Evolutionary conservation across 2,888 invertebrate species (phyloP), one percentile per base, ranked within the genome.

Genomic region (Autographa gamma): DNA sequence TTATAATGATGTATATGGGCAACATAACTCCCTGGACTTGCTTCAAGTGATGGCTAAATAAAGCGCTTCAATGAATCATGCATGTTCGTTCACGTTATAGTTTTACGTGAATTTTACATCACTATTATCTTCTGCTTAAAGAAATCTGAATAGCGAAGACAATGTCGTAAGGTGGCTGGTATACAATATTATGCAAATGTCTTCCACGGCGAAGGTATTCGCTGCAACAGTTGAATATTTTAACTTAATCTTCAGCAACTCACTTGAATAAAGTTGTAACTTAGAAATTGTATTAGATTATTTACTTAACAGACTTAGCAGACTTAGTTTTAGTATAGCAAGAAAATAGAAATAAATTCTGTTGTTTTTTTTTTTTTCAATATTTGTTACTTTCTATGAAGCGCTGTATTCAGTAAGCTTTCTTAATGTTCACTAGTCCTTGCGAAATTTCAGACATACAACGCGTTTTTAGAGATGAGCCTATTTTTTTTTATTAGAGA

Each of bases 211-310:
- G 25, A 19, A 56, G 25, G 54, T 56, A 56, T 56, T 56, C 54
- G 54, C 54, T 56, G 54, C 54, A 56, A 56, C 54, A 56, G 54
- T 25, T 56, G 54, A 56, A 56, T 56, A 56, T 56, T 25, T 56
- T 56, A 56, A 56, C 54, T 56, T 56, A 56, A 56, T 56, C 54
- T 25, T 19, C 54, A 56, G 54, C 54, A 13, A 56, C 54, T 56
- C 25, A 56, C 54, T 56, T 56, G 54, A 56, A 56, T 56, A 56
- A 43, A 56, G 19, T 56, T 56, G 13, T 25, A 56, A 19, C 54
- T 56, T 56, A 25, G 11, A 56, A 56, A 56, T 56, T 56, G 25
- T 56, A 56, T 19, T 56, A 56, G 19, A 14, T 56, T 54, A 54
- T 19, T 56, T 56, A 56, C 54, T 56, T 25, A 56, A n/a, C 11